These are phyloP conservation scores for Coluber constrictor DNA, from an alignment of 2,797 vertebrate genomes.

Conservation along the genomic window DNA sequence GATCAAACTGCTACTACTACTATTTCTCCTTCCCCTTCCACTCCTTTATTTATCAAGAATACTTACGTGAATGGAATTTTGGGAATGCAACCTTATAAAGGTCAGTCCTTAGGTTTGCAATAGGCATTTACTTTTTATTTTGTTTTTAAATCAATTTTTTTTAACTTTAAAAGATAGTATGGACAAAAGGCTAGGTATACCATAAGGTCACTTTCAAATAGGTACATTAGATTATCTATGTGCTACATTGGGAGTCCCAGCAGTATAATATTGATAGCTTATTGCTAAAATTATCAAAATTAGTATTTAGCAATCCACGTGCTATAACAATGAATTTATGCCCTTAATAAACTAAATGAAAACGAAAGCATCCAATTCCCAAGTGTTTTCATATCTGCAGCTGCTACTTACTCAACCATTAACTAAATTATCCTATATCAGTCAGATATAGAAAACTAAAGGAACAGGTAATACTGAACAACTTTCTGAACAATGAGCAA, in stretches of 20 bases:
- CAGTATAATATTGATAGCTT: neutral
- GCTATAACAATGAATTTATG: neutral
- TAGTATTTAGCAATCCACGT: neutral
- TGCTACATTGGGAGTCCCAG: neutral
- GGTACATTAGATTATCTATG: neutral
- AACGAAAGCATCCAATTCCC: neutral
- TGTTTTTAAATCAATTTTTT: neutral
- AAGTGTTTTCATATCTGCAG: neutral
- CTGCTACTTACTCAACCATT: neutral
- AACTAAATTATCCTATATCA: neutral
- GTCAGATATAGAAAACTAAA: neutral
- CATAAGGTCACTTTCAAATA: neutral
- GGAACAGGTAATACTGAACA: neutral
- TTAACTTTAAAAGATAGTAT: neutral
- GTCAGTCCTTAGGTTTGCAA: neutral
- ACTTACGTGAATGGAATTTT: neutral
- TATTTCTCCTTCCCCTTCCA: neutral
- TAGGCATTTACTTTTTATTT: neutral
- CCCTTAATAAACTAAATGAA: neutral
- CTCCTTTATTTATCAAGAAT: neutral
- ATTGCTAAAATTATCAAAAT: neutral
- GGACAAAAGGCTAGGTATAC: neutral
- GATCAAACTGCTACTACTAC: neutral
- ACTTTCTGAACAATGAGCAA: conserved; percentile 28
- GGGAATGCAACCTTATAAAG: neutral